Percentiles rank a stretch among this genome's conserved stretches.
phyloP scores from a whole-genome alignment of 2,888 invertebrate species.

The Sarcophaga subvicina region DNA sequence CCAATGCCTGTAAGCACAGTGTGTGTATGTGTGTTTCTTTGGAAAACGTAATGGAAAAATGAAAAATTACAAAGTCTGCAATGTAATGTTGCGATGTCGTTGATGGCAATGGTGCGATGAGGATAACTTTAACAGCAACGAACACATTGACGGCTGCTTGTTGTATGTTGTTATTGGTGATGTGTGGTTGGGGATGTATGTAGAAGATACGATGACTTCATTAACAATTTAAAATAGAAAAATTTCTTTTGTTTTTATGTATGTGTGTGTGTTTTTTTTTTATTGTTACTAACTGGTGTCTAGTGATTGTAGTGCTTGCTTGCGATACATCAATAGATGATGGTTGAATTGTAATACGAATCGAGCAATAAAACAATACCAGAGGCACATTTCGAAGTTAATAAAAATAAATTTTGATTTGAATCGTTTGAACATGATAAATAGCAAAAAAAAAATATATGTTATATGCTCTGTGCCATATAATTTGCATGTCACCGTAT shows the following conservation, averaged over 20 bases:
- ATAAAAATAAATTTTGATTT: slow-evolving; percentile 47
- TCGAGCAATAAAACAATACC: neutral
- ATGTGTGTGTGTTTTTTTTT: slow-evolving; percentile 5
- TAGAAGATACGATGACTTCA: slow-evolving; percentile 50
- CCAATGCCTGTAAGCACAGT: neutral
- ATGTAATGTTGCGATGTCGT: slow-evolving; percentile 13
- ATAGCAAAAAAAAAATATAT: slow-evolving; percentile 7
- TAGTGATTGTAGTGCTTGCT: neutral
- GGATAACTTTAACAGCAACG: slow-evolving; percentile 46
- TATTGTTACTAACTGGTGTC: slow-evolving; percentile 10
- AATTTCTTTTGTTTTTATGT: slow-evolving; percentile 2
- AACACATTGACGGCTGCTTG: slow-evolving; percentile 21
- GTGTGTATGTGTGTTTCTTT: neutral
- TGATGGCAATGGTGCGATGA: neutral
- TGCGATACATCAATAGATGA: neutral
- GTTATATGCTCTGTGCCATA: neutral
- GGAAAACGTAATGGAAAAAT: slow-evolving; percentile 47
- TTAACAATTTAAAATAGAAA: slow-evolving; percentile 49
- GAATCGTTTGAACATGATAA: slow-evolving; percentile 12
- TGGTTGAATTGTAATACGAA: slow-evolving; percentile 4
- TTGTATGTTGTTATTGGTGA: slow-evolving; percentile 1
- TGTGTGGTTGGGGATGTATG: slow-evolving; percentile 37
- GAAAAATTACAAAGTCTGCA: slow-evolving; percentile 61
- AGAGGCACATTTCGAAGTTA: slow-evolving; percentile 17
- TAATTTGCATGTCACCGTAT: neutral